Conservation (phyloP, 2,888 invertebrate species). For the Pantelozetes paolii region DNA sequence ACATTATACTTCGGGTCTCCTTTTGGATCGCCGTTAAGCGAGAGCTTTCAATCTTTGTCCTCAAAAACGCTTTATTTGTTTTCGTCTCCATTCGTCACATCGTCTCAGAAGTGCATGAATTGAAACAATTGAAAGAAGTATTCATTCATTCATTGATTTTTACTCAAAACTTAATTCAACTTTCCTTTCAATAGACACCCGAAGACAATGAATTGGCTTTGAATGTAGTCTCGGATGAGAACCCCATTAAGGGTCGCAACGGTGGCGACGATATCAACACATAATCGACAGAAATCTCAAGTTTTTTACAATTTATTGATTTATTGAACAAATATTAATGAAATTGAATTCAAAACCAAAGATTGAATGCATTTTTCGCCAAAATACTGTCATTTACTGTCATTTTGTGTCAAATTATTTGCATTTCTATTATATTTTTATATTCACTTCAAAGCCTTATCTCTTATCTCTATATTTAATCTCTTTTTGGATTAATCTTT, state of each 20-base stretch:
- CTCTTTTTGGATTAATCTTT: no score
- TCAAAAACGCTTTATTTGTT: conserved; percentile 22
- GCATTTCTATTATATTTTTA: no score
- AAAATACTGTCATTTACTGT: no score
- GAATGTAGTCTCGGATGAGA: neutral
- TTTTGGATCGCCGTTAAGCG: conserved; percentile 1
- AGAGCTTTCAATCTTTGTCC: conserved; percentile 18
- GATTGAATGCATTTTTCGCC: no score
- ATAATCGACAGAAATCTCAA: neutral
- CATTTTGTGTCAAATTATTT: no score
- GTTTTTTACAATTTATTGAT: no score
- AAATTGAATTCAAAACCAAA: no score
- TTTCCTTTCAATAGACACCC: neutral
- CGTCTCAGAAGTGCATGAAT: conserved; percentile 14
- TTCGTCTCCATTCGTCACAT: conserved; percentile 10
- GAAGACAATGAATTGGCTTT: neutral
- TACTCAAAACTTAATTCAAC: neutral
- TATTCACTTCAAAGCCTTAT: no score
- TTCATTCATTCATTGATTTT: neutral
- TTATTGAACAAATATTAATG: no score
- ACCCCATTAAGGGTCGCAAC: neutral
- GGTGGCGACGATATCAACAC: neutral
- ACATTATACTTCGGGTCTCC: neutral
- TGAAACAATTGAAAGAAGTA: neutral
- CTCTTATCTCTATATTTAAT: no score